Evolutionary conservation across 2,113 vertebrate genomes (phyloP), one percentile per base, ranked within the genome.

Genomic region (Gracilinanus agilis): DNA sequence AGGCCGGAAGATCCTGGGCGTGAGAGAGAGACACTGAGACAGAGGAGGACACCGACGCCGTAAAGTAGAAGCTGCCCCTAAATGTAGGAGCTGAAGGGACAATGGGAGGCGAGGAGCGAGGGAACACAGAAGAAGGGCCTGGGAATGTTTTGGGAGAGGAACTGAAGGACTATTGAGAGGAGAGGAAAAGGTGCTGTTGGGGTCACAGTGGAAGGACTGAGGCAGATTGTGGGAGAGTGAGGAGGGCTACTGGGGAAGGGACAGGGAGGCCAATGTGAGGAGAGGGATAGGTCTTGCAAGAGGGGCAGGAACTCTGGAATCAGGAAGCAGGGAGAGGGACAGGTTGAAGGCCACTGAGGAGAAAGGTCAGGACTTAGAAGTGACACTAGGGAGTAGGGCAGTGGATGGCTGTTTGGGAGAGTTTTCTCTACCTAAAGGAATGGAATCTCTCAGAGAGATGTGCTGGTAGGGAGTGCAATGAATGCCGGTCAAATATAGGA

Each of bases 101-200:
- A 7, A 16, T 11, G 24, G 5, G 24, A 12, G 27, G 29, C 0
- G 19, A 24, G 7, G 53, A 2, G 3, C 1, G 2, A 9, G 53
- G 25, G 49, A 23, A 54, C 6, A 21, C 0, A 10, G 25, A 53
- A 49, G 53, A 34, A 34, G 53, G 29, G 27, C 12, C 2, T 27
- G 29, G 90, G 34, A 13, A 21, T 19, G n/a, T 5, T 27, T 25
- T 13, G 40, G 89, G 34, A 90, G 21, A 55, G 29, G 54, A 54
- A 24, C 13, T 1, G 7, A 10, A 5, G 53, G 0, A 2, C 0
- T 9, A 44, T 2, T 19, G 83, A 2, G 44, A 88, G 44, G n/a
- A 24, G 16, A 24, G n/a, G n/a, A 4, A 40, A 44, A 44, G 7
- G 49, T 49, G 49, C 49, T 49, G 49, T 49, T 49, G 49, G 49